Evolutionary conservation across 2,797 vertebrate genomes (phyloP).

Genomic region (Fistularia tabacaria): DNA sequence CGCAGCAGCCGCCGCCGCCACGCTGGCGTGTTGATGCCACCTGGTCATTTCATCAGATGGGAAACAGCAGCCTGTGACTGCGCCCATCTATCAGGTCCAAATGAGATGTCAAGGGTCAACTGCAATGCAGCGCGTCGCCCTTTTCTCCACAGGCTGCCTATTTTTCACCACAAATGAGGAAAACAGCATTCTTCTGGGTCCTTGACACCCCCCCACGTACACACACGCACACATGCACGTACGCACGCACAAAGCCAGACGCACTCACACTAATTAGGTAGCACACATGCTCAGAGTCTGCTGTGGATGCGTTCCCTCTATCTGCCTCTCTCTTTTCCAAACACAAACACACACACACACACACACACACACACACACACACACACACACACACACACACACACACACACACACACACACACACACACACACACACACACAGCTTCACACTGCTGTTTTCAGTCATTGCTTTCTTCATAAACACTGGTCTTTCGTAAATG

Average conservation of each 20-base stretch:
- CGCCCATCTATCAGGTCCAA: conserved; percentile 58
- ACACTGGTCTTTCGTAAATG: too few species aligned
- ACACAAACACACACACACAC: neutral
- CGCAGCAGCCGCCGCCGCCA: conserved; percentile 3
- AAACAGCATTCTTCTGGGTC: conserved; percentile 50
- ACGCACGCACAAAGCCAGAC: neutral
- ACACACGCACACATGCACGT: conserved; percentile 12
- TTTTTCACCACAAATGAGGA: conserved; percentile 67
- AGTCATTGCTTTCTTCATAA: too few species aligned
- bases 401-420: neutral
- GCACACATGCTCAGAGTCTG: neutral
- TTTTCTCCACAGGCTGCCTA: conserved; percentile 49
- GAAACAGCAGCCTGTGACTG: conserved; percentile 56
- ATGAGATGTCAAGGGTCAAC: conserved; percentile 61
- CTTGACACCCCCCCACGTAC: conserved; percentile 26
- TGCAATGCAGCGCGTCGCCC: conserved; percentile 51
- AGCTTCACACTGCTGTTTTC: too few species aligned
- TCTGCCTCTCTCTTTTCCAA: too few species aligned
- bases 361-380: conserved; percentile 11
- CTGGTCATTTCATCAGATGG: conserved; percentile 61
- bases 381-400: too few species aligned
- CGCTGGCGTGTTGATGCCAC: conserved; percentile 19
- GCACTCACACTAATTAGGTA: conserved; percentile 3
- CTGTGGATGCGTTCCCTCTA: neutral
- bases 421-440: conserved; percentile 4